These are phyloP conservation scores for Drosophila pegasa DNA, from an alignment of 2,888 invertebrate genomes.

Conservation along the genomic window DNA sequence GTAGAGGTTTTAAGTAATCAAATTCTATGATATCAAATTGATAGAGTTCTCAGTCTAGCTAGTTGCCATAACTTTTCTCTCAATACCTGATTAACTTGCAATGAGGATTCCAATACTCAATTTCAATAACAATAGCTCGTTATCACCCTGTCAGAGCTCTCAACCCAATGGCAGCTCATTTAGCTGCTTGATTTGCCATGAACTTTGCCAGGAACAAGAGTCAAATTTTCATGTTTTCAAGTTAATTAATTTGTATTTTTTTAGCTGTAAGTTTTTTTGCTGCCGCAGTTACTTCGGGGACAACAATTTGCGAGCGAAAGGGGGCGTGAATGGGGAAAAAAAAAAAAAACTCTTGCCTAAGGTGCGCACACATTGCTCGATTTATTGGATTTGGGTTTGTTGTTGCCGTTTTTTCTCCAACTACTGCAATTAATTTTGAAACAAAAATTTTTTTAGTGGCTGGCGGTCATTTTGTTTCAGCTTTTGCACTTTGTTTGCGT, in stretches of 20 bases:
- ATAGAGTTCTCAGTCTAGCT: no score
- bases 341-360: slow-evolving; percentile 1
- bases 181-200: neutral
- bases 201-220: neutral
- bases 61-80: no score
- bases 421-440: slow-evolving; percentile 73
- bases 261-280: slow-evolving; percentile 16
- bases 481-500: slow-evolving; percentile 42
- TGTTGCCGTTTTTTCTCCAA: slow-evolving; percentile 24
- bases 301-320: neutral
- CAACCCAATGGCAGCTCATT: neutral
- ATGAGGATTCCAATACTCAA: neutral
- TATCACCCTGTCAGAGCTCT: no score
- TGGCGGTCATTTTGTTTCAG: slow-evolving; percentile 65
- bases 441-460: slow-evolving; percentile 61
- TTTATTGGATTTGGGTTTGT: slow-evolving; percentile 11
- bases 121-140: no score
- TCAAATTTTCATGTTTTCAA: neutral
- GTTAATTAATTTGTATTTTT: neutral
- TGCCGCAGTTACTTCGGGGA: slow-evolving; percentile 13
- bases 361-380: slow-evolving; percentile 14
- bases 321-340: neutral
- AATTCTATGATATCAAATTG: no score
- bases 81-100: neutral
- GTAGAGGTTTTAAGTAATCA: no score